A percentile compares a stretch with the other conserved stretches of the same genome.
Evolutionary conservation across 2,888 invertebrate genomes (phyloP).

Genomic region (Lacanobia oleracea): DNA sequence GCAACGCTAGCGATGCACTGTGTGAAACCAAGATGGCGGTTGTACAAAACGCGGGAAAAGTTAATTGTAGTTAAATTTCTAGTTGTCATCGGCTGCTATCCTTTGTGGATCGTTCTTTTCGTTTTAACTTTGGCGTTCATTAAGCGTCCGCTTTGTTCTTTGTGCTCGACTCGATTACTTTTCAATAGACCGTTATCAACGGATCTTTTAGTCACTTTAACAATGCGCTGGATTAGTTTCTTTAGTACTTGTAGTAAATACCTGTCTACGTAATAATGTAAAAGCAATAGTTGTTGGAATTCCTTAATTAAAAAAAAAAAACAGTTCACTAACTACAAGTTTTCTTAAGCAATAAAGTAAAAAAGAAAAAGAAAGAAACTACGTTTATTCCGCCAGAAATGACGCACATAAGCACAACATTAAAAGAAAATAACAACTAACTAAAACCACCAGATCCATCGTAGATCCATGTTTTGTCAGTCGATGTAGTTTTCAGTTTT

Average conservation of each 20-base stretch:
- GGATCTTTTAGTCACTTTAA: constrained; percentile 26
- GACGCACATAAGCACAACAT: too few species aligned
- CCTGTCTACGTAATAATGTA: background rate
- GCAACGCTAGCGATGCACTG: constrained; percentile 18
- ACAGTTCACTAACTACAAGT: background rate
- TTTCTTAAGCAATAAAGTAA: too few species aligned
- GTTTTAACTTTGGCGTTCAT: constrained; percentile 41
- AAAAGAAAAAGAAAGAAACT: too few species aligned
- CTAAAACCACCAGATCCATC: too few species aligned
- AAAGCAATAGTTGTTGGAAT: background rate
- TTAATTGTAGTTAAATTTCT: constrained; percentile 31
- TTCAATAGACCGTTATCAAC: constrained; percentile 29
- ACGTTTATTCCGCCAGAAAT: too few species aligned
- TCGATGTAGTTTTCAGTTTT: too few species aligned
- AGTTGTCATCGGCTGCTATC: constrained; percentile 25
- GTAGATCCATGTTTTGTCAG: background rate
- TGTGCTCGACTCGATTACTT: constrained; percentile 36
- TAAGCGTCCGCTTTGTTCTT: constrained; percentile 30
- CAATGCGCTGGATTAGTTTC: constrained; percentile 2
- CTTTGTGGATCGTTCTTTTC: constrained; percentile 32
- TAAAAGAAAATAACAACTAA: too few species aligned
- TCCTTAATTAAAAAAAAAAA: background rate
- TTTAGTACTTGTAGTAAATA: background rate
- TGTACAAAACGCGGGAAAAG: constrained; percentile 11
- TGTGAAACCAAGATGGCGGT: constrained; percentile 20